Conservation (phyloP, 2,888 invertebrate genomes). For the Tinea trinotella region DNA sequence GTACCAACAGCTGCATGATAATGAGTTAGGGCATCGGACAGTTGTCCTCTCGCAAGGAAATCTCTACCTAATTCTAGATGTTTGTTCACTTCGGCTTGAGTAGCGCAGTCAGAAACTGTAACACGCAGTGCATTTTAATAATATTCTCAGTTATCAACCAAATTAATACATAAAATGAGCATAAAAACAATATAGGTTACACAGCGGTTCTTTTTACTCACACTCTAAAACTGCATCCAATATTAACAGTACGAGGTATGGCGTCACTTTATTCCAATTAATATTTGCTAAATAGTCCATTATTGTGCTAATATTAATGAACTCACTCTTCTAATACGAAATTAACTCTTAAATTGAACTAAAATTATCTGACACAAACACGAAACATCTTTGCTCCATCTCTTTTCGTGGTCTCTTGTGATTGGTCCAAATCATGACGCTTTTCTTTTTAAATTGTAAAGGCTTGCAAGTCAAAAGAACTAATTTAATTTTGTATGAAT, state of each 20-base stretch:
- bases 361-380: slow-evolving; percentile 25
- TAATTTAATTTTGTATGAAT: not conserved
- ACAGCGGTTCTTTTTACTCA: slow-evolving; percentile 40
- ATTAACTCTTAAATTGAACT: slow-evolving; percentile 10
- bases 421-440: slow-evolving; percentile 74
- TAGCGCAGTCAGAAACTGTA: slow-evolving; percentile 79
- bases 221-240: slow-evolving; percentile 80
- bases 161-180: slow-evolving; percentile 14
- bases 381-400: slow-evolving; percentile 52
- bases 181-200: slow-evolving; percentile 8
- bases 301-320: slow-evolving; percentile 48
- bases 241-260: slow-evolving; percentile 77
- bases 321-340: slow-evolving; percentile 33
- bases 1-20: slow-evolving; percentile 97
- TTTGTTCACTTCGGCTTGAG: slow-evolving; percentile 86
- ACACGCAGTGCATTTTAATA: slow-evolving; percentile 21
- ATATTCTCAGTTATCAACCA: slow-evolving; percentile 4
- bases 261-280: slow-evolving; percentile 75
- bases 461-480: not conserved
- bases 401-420: slow-evolving; percentile 65
- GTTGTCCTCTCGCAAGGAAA: slow-evolving; percentile 91
- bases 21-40: slow-evolving; percentile 96
- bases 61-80: slow-evolving; percentile 96
- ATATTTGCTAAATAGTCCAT: slow-evolving; percentile 69
- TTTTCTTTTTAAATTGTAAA: not conserved